phyloP scores from a whole-genome alignment of 2,888 invertebrate genomes.

The Philhelius pedissequus region DNA sequence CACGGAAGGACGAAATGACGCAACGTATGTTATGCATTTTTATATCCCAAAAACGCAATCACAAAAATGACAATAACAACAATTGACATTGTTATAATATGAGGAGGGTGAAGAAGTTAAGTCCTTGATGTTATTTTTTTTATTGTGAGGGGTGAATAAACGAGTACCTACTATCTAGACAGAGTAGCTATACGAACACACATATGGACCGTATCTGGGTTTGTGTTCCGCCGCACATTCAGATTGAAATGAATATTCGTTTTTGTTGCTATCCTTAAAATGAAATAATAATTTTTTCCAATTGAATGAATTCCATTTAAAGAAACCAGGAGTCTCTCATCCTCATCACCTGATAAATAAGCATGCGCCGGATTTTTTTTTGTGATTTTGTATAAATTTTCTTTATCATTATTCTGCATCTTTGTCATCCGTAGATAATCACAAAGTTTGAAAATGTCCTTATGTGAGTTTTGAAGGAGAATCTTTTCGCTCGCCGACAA shows the following conservation, averaged over 20 bases:
- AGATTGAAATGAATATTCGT: slow-evolving; percentile 48
- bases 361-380: slow-evolving; percentile 36
- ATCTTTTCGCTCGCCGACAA: not conserved
- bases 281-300: slow-evolving; percentile 24
- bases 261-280: slow-evolving; percentile 27
- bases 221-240: slow-evolving; percentile 17
- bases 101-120: slow-evolving; percentile 50
- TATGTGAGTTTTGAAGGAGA: not conserved
- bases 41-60: slow-evolving; percentile 70
- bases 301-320: slow-evolving; percentile 25
- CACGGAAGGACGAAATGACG: not conserved
- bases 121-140: slow-evolving; percentile 4
- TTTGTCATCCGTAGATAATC: slow-evolving; percentile 53
- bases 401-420: slow-evolving; percentile 2
- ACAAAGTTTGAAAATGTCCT: slow-evolving; percentile 31
- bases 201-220: slow-evolving; percentile 17
- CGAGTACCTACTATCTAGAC: not conserved
- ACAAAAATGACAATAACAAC: slow-evolving; percentile 70
- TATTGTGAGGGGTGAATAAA: slow-evolving; percentile 25
- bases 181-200: too few species aligned
- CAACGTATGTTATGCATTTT: slow-evolving; percentile 67
- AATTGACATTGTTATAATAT: slow-evolving; percentile 14
- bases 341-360: slow-evolving; percentile 47
- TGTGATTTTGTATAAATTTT: not conserved
- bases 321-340: slow-evolving; percentile 1